Conservation (phyloP, 1,140 invertebrate species). For the Calliopsis andreniformis region DNA sequence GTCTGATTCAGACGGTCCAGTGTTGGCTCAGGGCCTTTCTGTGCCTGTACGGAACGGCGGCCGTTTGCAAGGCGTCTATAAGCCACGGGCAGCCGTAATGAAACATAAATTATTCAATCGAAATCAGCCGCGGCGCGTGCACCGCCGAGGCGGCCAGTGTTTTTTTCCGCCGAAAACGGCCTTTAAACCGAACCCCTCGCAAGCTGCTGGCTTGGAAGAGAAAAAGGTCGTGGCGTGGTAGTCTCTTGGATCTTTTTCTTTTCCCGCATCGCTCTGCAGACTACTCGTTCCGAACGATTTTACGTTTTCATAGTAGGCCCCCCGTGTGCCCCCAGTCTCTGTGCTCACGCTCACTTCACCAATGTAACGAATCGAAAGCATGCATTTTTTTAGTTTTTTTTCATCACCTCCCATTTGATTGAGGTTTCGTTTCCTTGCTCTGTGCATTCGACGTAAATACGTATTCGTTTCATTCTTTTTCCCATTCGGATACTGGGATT, state of each 20-base stretch:
- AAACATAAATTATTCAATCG: slow-evolving; percentile 82
- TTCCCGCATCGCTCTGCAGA: slow-evolving; percentile 46
- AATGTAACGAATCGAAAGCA: slow-evolving; percentile 53
- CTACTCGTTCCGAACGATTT: slow-evolving; percentile 59
- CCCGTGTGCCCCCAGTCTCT: slow-evolving; percentile 51
- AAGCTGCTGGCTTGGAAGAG: slow-evolving; percentile 60
- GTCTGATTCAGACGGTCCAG: slow-evolving; percentile 70
- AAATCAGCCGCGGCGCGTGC: slow-evolving; percentile 77
- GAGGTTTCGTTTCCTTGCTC: slow-evolving; percentile 34
- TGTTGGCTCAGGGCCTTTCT: slow-evolving; percentile 77
- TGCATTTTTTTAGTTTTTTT: slow-evolving; percentile 14
- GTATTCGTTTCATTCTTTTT: slow-evolving; percentile 21
- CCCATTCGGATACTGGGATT: slow-evolving; percentile 19
- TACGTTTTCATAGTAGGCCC: slow-evolving; percentile 50
- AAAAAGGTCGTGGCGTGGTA: slow-evolving; percentile 58
- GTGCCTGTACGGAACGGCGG: slow-evolving; percentile 72
- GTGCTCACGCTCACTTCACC: slow-evolving; percentile 46
- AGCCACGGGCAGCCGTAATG: slow-evolving; percentile 76
- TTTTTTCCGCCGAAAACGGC: slow-evolving; percentile 63
- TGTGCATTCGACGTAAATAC: slow-evolving; percentile 26
- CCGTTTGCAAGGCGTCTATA: slow-evolving; percentile 80
- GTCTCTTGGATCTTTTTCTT: slow-evolving; percentile 53
- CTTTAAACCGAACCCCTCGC: slow-evolving; percentile 73
- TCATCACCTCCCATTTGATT: slow-evolving; percentile 39
- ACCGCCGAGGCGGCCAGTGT: slow-evolving; percentile 54